These are phyloP conservation scores for Monarcha castaneiventris DNA, from an alignment of 2,113 vertebrate species.

Conservation along the genomic window DNA sequence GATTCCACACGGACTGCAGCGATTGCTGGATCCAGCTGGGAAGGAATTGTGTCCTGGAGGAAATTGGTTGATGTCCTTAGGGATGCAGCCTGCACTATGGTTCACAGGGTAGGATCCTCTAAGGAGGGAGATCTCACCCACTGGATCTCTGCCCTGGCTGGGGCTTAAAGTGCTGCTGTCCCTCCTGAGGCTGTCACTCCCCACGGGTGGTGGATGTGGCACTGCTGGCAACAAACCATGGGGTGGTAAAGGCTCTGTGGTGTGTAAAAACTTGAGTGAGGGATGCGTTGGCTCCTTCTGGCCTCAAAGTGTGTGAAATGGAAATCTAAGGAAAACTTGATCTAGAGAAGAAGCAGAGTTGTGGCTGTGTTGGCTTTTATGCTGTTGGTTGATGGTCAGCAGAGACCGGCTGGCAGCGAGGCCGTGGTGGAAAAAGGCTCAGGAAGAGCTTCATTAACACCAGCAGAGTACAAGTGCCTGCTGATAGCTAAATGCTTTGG, in stretches of 20 bases:
- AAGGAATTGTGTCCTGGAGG: neutral
- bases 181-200: neutral
- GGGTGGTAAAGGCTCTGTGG: neutral
- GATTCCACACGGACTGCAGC: neutral
- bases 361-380: neutral
- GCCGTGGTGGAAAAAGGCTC: neutral
- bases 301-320: neutral
- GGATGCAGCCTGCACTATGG: too few relatives aligned
- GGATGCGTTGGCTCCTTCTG: accelerated
- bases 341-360: neutral
- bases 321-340: neutral
- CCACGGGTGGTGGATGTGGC: accelerated
- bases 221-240: neutral
- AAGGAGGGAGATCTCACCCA: neutral
- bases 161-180: neutral
- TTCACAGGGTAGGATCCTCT: neutral
- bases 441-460: neutral
- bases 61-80: neutral
- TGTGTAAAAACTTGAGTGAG: neutral
- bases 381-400: neutral
- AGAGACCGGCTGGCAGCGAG: neutral
- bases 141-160: neutral
- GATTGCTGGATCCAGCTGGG: neutral
- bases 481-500: neutral
- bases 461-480: neutral